Percentiles rank a stretch among this genome's conserved stretches.
These are phyloP conservation scores for Ganaspis brasiliensis DNA, from an alignment of 2,888 invertebrate species.

Conservation along the genomic window DNA sequence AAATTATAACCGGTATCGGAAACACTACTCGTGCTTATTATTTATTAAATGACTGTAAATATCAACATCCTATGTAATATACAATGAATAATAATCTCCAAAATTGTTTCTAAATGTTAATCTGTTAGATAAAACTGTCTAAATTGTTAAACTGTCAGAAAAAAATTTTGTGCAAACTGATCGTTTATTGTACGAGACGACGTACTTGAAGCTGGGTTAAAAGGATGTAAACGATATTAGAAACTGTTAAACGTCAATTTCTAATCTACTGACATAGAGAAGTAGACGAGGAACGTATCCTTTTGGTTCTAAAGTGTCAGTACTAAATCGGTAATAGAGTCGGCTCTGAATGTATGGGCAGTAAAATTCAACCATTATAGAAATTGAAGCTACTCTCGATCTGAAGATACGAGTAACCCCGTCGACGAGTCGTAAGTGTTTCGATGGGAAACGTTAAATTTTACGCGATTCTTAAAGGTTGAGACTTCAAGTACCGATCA, in stretches of 20 bases:
- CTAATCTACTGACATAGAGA: not conserved
- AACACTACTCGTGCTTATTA: too few relatives aligned
- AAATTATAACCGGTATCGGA: too few relatives aligned
- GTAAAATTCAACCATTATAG: slow-evolving; percentile 45
- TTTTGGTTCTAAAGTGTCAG: slow-evolving; percentile 16
- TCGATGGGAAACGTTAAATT: slow-evolving; percentile 51
- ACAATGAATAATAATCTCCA: too few relatives aligned
- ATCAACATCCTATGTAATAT: too few relatives aligned
- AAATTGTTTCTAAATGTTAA: too few relatives aligned
- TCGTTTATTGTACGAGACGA: not conserved
- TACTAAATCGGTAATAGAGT: slow-evolving; percentile 43
- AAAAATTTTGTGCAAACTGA: not conserved
- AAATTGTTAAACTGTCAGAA: too few relatives aligned
- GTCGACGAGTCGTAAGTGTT: slow-evolving; percentile 45
- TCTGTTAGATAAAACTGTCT: too few relatives aligned
- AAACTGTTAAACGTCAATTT: slow-evolving; percentile 16
- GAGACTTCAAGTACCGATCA: slow-evolving; percentile 33
- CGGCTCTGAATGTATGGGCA: slow-evolving; percentile 30
- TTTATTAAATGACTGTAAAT: too few relatives aligned
- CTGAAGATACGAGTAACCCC: slow-evolving; percentile 33
- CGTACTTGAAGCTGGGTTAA: not conserved
- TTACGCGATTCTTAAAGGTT: slow-evolving; percentile 60
- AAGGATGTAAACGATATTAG: slow-evolving; percentile 1
- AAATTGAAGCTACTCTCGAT: slow-evolving; percentile 35
- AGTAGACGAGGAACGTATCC: not conserved